These are phyloP conservation scores for Heliothis subflexa DNA, from an alignment of 1,140 invertebrate species.

Conservation along the genomic window DNA sequence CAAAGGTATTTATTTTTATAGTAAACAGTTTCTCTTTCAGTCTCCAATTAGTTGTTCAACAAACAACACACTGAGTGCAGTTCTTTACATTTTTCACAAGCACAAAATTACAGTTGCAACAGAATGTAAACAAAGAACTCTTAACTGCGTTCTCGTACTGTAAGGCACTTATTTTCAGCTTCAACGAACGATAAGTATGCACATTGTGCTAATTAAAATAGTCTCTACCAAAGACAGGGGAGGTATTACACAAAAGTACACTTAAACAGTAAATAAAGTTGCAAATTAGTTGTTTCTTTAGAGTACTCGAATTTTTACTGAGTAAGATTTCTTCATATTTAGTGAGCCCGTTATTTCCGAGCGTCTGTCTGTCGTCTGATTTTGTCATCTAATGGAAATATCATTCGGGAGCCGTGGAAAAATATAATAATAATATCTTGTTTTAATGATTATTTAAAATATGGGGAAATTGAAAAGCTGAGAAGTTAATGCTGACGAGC, in stretches of 20 bases:
- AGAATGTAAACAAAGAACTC: slow-evolving; percentile 59
- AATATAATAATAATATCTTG: neutral
- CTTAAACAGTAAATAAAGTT: slow-evolving; percentile 71
- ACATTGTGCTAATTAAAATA: slow-evolving; percentile 79
- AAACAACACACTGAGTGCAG: slow-evolving; percentile 15
- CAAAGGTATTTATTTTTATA: slow-evolving; percentile 21
- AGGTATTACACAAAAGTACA: slow-evolving; percentile 56
- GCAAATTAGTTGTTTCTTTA: slow-evolving; percentile 69
- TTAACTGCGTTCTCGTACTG: slow-evolving; percentile 52
- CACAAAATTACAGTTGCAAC: slow-evolving; percentile 40
- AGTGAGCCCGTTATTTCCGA: slow-evolving; percentile 50
- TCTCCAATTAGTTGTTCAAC: slow-evolving; percentile 32
- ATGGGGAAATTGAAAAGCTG: neutral
- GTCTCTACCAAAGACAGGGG: slow-evolving; percentile 50
- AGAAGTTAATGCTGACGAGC: neutral
- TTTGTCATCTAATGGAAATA: slow-evolving; percentile 23
- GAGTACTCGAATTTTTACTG: slow-evolving; percentile 57
- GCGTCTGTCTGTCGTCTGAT: slow-evolving; percentile 35
- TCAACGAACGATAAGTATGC: slow-evolving; percentile 70
- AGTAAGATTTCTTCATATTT: slow-evolving; percentile 53
- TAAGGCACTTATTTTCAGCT: slow-evolving; percentile 59
- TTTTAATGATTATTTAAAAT: slow-evolving; percentile 11
- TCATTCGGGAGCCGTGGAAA: neutral
- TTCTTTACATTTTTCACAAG: slow-evolving; percentile 40
- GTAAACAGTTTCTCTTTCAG: slow-evolving; percentile 16